Base-by-base conservation (phyloP, 2,113 vertebrate genomes). In the Zapus hudsonius region DNA sequence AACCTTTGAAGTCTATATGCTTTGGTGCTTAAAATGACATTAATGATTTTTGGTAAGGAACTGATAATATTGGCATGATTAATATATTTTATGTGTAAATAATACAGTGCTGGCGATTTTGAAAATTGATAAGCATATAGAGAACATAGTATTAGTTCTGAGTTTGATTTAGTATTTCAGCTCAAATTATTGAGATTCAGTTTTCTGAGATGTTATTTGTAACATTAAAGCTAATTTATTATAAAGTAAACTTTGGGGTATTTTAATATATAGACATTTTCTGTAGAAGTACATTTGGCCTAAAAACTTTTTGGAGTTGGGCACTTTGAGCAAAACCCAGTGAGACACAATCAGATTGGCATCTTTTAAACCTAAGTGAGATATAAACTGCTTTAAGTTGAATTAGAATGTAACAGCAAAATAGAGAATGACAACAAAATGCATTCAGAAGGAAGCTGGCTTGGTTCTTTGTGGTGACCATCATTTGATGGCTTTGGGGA, bases 21-120 rank as follows among this genome's bases (percentile, higher is more conserved):
- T 81, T 96, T 95, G 80, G 67, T 96, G 81, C 86, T 96, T 96
- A 87, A 96, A 70, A 73, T 72, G 29, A n/a, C 7, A 80, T 66
- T 66, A 85, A 80, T 89, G 55, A 91, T 79, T 93, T 88, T 82
- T 90, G 36, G 38, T 84, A 75, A 84, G 55, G 73, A 81, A 81
- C 22, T 55, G 85, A 57, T 67, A 47, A 84, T 86, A 87, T 73
- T 93, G 81, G 52, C 75, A 61, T 95, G 74, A 74, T 90, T 79
- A 93, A 91, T 67, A 57, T 76, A 75, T 27, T 95, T 88, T 92
- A 70, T 78, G 57, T 72, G 33, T 87, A 90, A 79, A 85, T 89
- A 87, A 52, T 79, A 59, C 3, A 73, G 16, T 59, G 64, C 72
- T 90, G 17, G 36, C 74, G 38, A 85, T 47, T 92, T 86, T 86